Evolutionary conservation across 2,113 vertebrate genomes (phyloP), one percentile per base, ranked within the genome.

Genomic region (Mesitornis unicolor): DNA sequence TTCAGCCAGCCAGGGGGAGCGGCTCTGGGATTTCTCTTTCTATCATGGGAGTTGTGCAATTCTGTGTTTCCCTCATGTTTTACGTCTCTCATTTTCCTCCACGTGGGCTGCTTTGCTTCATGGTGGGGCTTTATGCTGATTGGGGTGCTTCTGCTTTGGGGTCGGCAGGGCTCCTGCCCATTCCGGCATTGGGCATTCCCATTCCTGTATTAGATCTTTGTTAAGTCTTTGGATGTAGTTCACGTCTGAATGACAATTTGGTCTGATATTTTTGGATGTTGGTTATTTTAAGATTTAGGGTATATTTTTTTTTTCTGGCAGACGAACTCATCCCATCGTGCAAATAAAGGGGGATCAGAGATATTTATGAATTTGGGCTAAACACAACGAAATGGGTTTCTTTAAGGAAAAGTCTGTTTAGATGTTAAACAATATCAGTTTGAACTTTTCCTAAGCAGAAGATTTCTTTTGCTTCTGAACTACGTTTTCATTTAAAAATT

Each of bases 361-460:
- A 25, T 70, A 88, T 63, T 90, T 92, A 73, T 77, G 79, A 65
- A 69, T 88, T 80, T 43, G 28, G 29, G 42, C 65, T 45, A 90
- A 83, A 74, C 33, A 51, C 12, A 40, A 68, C 54, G 78, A 36
- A 10, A n/a, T 40, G 6, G 10, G 68, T 95, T 90, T 43, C 53
- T 78, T 87, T 54, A 57, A 73, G 28, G 21, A 74, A 92, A 84
- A 74, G 10, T 60, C 54, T 90, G 20, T 74, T 81, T 74, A 92
- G 86, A 77, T 36, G 22, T 74, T 86, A 38, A 87, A 61, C 36
- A 85, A 35, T 83, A 80, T 54, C 89, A 74, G 4, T 28, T 74
- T 60, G 29, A 47, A 43, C 61, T 85, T 69, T 81, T 81, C 89
- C 64, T 90, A 90, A 96, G 84, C 38, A 90, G 54, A 88, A 95